Evolutionary conservation across 2,797 vertebrate species (phyloP).

Genomic region (Urosaurus nigricauda): DNA sequence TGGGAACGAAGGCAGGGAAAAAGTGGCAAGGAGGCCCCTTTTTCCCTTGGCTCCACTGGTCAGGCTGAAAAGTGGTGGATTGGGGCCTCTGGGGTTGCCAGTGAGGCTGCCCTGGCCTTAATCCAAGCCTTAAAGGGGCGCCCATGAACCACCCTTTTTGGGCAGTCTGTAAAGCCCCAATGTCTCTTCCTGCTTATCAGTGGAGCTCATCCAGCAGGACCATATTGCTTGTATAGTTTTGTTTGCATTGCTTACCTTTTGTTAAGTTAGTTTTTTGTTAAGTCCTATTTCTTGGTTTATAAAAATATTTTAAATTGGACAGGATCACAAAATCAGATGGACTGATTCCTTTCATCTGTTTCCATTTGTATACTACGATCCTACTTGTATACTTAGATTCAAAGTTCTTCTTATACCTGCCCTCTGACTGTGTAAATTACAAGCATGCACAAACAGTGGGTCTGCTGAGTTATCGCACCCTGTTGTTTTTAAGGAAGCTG

Average conservation of each 20-base stretch:
- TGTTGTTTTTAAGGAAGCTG: not conserved
- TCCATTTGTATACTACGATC: not conserved
- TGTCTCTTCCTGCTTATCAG: not conserved
- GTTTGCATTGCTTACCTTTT: not conserved
- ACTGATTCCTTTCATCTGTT: not conserved
- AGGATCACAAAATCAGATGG: not conserved
- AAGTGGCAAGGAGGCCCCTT: no score
- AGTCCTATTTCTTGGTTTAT: not conserved
- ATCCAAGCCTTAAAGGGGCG: no score
- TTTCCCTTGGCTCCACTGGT: no score
- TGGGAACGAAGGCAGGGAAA: no score
- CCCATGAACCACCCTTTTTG: no score
- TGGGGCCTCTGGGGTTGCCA: no score
- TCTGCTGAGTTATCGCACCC: not conserved
- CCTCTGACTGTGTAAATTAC: not conserved
- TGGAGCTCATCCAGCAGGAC: not conserved
- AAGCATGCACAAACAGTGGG: not conserved
- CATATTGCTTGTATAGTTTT: not conserved
- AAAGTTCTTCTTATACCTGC: not conserved
- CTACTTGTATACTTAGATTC: not conserved
- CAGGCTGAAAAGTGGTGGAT: no score
- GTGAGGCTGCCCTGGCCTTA: no score
- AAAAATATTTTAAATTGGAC: not conserved
- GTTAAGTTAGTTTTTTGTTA: not conserved
- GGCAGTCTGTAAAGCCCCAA: no score